Evolutionary conservation across 2,888 invertebrate genomes (phyloP), one percentile per base, ranked within the genome.

Genomic region (Panzeria rudis): DNA sequence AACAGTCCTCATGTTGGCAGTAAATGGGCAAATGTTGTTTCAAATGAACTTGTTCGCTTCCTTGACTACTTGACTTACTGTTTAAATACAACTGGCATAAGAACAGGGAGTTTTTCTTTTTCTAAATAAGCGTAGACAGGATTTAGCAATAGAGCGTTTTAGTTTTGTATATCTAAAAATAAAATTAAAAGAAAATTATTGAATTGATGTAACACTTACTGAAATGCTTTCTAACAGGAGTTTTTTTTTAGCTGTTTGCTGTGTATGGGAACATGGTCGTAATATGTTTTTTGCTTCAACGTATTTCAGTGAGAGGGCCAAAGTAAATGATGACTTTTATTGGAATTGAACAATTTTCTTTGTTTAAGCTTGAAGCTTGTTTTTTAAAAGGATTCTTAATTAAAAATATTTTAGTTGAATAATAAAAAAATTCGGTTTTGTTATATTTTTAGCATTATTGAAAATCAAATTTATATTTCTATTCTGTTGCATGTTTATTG

Each of bases 41-140:
- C 15, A 66, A 66, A 35, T 35, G 35, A 35, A 35, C 35, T 35
- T 7, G 35, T 35, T 7, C 1, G 9, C 8, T 8, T 1, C 1
- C 7, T 9, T 35, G 35, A 35, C 9, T 35, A 35, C 7, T 9
- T 35, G 35, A 9, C 35, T 35, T 35, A 9, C 35, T 35, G 35
- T 8, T 35, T 4, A 2, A 35, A 3, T 8, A 35, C 1, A 5
- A 35, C 9, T 44, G n/a, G n/a, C 44, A 3, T 44, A 9, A 9
- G 9, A 35, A 9, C 8, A 44, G n/a, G n/a, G 44, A 44, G n/a
- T 3, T 2, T 5, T 44, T n/a, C 15, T n/a, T 41, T 44, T 15
- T 35, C 1, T 35, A 35, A 44, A 44, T 44, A 69, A 69, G 23
- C 38, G 50, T 69, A 69, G 32, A 68, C 50, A 69, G 50, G 68